Evolutionary conservation across 2,888 invertebrate genomes (phyloP).

Genomic region (Ophion costatus): DNA sequence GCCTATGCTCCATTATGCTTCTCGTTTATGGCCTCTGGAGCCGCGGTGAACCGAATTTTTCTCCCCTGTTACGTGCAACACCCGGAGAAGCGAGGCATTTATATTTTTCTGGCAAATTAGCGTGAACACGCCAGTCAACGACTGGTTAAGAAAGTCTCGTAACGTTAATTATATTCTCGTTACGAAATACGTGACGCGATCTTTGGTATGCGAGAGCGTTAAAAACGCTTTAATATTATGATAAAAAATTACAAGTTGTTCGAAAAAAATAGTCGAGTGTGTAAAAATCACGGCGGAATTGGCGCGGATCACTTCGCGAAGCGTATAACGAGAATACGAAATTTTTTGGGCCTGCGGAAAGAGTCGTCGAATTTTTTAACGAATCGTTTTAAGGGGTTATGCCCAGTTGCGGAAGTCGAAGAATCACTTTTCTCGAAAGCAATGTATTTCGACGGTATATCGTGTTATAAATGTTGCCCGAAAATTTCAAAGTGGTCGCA

Average conservation of each 20-base stretch:
- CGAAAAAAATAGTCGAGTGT: background rate
- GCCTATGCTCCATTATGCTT: background rate
- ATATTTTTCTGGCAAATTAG: slow-evolving; percentile 29
- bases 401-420: background rate
- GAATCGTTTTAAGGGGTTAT: background rate
- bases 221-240: background rate
- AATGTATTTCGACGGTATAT: too few relatives aligned
- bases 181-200: slow-evolving; percentile 35
- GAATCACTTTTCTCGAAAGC: too few relatives aligned
- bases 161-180: slow-evolving; percentile 47
- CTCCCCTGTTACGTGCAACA: background rate
- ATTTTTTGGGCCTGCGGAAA: slow-evolving; percentile 1
- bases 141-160: slow-evolving; percentile 37
- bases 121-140: slow-evolving; percentile 16
- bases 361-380: background rate
- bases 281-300: slow-evolving; percentile 18
- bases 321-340: slow-evolving; percentile 8
- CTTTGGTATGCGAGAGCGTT: slow-evolving; percentile 26
- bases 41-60: background rate
- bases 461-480: too few relatives aligned
- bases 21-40: slow-evolving; percentile 4
- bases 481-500: too few relatives aligned
- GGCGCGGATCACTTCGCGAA: slow-evolving; percentile 14
- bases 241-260: background rate
- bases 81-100: background rate